Evolutionary conservation across 2,113 vertebrate genomes (phyloP).

Genomic region (Colinus virginianus): DNA sequence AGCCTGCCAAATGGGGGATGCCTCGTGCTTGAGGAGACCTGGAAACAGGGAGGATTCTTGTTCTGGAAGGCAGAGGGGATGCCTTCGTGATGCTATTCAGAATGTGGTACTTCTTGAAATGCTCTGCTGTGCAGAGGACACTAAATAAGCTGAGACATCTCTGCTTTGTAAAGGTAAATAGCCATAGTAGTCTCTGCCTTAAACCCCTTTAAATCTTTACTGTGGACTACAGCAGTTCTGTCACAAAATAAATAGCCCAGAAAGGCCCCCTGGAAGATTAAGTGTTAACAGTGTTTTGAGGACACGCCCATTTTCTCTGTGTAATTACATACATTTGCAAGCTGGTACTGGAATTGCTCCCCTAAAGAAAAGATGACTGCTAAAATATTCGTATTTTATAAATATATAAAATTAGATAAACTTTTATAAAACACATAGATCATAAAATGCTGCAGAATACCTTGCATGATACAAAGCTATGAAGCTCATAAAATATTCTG

Average conservation of each 20-base stretch:
- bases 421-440: conserved; percentile 33
- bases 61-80: background rate
- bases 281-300: conserved; percentile 12
- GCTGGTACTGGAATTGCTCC: background rate
- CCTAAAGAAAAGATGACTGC: background rate
- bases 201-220: background rate
- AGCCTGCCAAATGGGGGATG: background rate
- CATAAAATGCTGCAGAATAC: conserved; percentile 43
- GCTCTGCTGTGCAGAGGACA: background rate
- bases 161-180: conserved; percentile 2
- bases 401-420: background rate
- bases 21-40: background rate
- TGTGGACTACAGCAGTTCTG: background rate
- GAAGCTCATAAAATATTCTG: conserved; percentile 50
- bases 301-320: background rate
- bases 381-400: conserved; percentile 16
- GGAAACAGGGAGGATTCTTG: background rate
- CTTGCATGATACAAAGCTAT: conserved; percentile 31
- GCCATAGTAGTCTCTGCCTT: background rate
- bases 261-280: conserved; percentile 10
- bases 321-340: background rate
- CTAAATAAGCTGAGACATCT: background rate
- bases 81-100: background rate
- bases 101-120: background rate
- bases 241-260: conserved; percentile 9